Evolutionary conservation across 2,113 vertebrate species (phyloP), one percentile per base, ranked within the genome.

Genomic region (Bagarius yarrelli): DNA sequence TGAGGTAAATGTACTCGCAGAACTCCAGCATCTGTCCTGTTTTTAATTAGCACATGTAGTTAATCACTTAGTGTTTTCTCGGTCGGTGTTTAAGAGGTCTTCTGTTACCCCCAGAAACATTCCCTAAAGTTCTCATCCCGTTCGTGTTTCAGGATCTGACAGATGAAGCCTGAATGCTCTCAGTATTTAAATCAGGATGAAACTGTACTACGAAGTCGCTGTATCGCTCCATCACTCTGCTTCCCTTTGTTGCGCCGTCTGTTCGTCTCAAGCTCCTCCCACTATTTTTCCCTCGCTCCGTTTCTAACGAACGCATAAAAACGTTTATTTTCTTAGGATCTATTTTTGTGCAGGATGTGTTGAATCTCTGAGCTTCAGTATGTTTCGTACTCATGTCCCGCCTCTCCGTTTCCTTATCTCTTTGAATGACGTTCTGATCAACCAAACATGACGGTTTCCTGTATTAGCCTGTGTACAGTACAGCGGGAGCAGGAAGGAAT

Each of bases 401-500:
- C 72, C 59, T 76, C 61, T 73, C 81, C 84, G 11, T 69, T 55
- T 57, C 40, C 60, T 34, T 74, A 59, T 87, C 84, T 91, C n/a
- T n/a, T n/a, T 80, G 53, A 91, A 90, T 91, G 90, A 89, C 90
- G 89, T 92, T 89, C 88, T 69, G 91, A 93, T 91, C 90, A 90
- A 92, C 90, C 91, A 90, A 89, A 91, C 90, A 89, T 89, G 87
- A 90, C 82, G 69, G 70, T 91, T 89, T 91, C 89, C 90, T 91
- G 89, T 90, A 92, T 91, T 92, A 89, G 94, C 89, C 93, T 91
- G 90, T 95, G 92, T 95, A 94, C 92, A 94, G 92, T 93, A 91
- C 90, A 91, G 89, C 86, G 89, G 93, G 90, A 93, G 91, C 92
- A 91, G 92, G 91, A 94, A 92, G 87, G 89, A 95, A 94, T 91